Evolutionary conservation across 1,140 invertebrate genomes (phyloP), one percentile per base, ranked within the genome.

Genomic region (Zaprionus ghesquierei): DNA sequence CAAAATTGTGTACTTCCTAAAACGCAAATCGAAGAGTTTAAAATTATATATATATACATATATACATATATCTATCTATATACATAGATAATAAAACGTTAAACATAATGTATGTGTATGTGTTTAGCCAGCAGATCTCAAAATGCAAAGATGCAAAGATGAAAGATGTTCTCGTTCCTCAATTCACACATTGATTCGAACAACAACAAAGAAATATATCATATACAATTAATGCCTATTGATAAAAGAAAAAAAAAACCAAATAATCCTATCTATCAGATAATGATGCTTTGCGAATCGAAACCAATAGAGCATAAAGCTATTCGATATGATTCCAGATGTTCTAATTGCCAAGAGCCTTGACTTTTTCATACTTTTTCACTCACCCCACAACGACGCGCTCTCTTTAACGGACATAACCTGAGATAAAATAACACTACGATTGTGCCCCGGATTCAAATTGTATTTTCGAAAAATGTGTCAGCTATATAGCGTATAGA

Each of bases 1-100:
- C 4, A 31, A 29, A 51, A 59, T 62, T 56, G 15, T 44, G 41
- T 65, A 72, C 18, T 63, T 56, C 68, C 51, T 63, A 70, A 35
- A 63, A 54, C 38, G n/a, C 35, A 69, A 70, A 56, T 64, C 33
- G 51, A 63, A 69, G 68, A 63, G 60, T 69, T 62, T 62, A 69
- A 68, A 50, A 56, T 46, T 18, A 46, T 18, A 46, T 46, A 15
- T 25, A 49, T 66, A 13, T 49, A 60, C 33, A 31, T 49, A 56
- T 56, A 68, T 59, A 58, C 12, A 66, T 22, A 59, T 10, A 68
- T 38, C 59, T 6, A 23, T 31, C 20, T 38, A 66, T 29, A 69
- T 53, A 22, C 10, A 51, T 31, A 61, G n/a, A 61, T 44, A 31
- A n/a, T 41, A 15, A 15, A 15, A 9, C n/a, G 35, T 41, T 41